A percentile compares a stretch with the other conserved stretches of the same genome.
Conservation (phyloP, 2,888 invertebrate genomes). For the Drosophila fulvimacula region DNA sequence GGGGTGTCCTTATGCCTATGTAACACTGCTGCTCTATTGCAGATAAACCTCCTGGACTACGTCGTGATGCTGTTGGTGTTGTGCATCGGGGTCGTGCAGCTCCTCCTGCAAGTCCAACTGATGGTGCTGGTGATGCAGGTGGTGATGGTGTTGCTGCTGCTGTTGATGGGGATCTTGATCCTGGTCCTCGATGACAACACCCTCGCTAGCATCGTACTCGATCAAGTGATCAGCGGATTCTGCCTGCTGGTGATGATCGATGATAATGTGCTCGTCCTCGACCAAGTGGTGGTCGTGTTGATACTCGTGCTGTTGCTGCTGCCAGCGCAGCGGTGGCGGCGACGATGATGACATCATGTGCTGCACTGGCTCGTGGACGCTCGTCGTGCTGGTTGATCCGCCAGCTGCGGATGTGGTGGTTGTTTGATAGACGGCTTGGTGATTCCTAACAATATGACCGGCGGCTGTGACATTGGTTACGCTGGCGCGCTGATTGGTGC, state of each 20-base stretch:
- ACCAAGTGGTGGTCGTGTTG: constrained; percentile 68
- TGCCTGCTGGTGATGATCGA: constrained; percentile 71
- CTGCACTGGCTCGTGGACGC: constrained; percentile 61
- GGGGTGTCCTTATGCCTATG: constrained; percentile 14
- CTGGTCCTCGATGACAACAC: constrained; percentile 66
- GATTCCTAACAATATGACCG: constrained; percentile 83
- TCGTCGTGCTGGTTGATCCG: constrained; percentile 39
- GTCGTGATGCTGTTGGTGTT: constrained; percentile 79
- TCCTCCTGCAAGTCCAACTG: constrained; percentile 74
- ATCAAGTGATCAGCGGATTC: constrained; percentile 76
- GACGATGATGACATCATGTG: constrained; percentile 73
- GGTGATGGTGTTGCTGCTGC: constrained; percentile 67
- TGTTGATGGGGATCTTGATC: constrained; percentile 51
- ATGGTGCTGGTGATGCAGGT: constrained; percentile 70
- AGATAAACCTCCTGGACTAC: constrained; percentile 82
- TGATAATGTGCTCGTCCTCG: constrained; percentile 71
- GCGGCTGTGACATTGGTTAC: constrained; percentile 76
- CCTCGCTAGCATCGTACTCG: constrained; percentile 78
- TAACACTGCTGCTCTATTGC: constrained; percentile 56
- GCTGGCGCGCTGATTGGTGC: constrained; percentile 71
- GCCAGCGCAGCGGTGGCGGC: constrained; percentile 80
- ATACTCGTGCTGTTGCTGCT: constrained; percentile 58
- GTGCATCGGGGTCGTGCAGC: constrained; percentile 70
- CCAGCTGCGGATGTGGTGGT: constrained; percentile 50
- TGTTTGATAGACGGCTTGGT: constrained; percentile 63